phyloP scores from a whole-genome alignment of 2,113 vertebrate species.

The Trinectes maculatus region DNA sequence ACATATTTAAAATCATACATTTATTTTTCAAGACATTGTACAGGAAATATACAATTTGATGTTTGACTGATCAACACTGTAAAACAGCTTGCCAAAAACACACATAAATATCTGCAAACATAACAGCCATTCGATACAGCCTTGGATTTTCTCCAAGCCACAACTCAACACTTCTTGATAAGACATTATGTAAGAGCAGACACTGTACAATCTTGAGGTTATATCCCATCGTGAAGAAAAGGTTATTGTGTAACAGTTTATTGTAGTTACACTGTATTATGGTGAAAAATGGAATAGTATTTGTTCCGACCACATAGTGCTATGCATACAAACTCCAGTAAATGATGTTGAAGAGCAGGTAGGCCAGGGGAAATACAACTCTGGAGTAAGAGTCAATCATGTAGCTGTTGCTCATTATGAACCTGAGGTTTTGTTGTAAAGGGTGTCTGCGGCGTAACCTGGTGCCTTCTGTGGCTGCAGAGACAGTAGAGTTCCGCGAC shows the following conservation, averaged over 20 bases:
- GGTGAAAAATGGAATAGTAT: slow-evolving; percentile 3
- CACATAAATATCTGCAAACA: slow-evolving; percentile 10
- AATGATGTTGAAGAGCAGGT: slow-evolving; percentile 93
- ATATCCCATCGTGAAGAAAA: not conserved
- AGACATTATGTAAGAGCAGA: slow-evolving; percentile 17
- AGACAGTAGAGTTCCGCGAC: slow-evolving; percentile 68
- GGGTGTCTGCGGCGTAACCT: slow-evolving; percentile 82
- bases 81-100: slow-evolving; percentile 47
- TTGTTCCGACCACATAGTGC: slow-evolving; percentile 16
- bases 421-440: slow-evolving; percentile 82
- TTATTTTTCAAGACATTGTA: slow-evolving; percentile 41
- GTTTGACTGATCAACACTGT: slow-evolving; percentile 2
- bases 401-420: slow-evolving; percentile 92
- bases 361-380: slow-evolving; percentile 89
- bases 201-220: too few relatives aligned
- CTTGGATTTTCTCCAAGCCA: slow-evolving; percentile 3
- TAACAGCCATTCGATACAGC: slow-evolving; percentile 11
- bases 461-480: slow-evolving; percentile 70
- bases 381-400: slow-evolving; percentile 92
- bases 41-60: slow-evolving; percentile 12
- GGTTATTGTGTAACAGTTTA: not conserved
- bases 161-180: slow-evolving; percentile 2
- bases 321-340: slow-evolving; percentile 92
- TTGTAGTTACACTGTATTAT: too few relatives aligned
- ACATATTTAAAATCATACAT: slow-evolving; percentile 24